Percentiles rank a stretch among this genome's conserved stretches.
Conservation (phyloP, 2,888 invertebrate genomes). For the Sarcophaga caerulescens region DNA sequence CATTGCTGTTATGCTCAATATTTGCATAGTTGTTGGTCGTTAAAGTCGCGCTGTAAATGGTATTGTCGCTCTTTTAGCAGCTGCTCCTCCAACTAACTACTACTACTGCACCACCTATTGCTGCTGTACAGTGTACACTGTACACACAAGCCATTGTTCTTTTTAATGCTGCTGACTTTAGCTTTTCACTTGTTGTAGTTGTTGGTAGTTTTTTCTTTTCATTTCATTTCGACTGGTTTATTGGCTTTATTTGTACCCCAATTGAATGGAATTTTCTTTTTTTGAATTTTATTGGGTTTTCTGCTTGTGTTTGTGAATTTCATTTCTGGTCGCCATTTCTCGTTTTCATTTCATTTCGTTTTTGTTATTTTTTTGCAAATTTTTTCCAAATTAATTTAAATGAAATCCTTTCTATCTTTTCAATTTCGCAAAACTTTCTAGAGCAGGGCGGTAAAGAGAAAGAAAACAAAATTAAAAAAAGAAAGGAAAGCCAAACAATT, state of each 20-base stretch:
- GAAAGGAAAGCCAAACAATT: slow-evolving; percentile 11
- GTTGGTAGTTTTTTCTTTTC: slow-evolving; percentile 15
- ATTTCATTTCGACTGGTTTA: slow-evolving; percentile 28
- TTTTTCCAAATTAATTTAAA: slow-evolving; percentile 57
- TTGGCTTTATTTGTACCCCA: slow-evolving; percentile 62
- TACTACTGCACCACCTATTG: neutral
- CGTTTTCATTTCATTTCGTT: neutral
- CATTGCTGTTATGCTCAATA: slow-evolving; percentile 37
- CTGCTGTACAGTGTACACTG: neutral
- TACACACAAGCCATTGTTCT: neutral
- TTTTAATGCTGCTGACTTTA: neutral
- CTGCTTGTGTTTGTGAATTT: slow-evolving; percentile 17
- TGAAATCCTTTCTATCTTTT: slow-evolving; percentile 51
- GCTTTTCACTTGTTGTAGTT: slow-evolving; percentile 39
- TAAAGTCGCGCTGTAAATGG: neutral
- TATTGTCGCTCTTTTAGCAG: slow-evolving; percentile 27
- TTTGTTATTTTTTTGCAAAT: slow-evolving; percentile 2
- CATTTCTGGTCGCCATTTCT: neutral
- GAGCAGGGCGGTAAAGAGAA: neutral
- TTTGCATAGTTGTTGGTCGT: slow-evolving; percentile 52
- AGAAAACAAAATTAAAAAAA: slow-evolving; percentile 7
- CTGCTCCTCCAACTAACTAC: no score
- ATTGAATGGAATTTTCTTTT: slow-evolving; percentile 43
- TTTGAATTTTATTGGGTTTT: no score
- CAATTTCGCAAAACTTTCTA: slow-evolving; percentile 3